Conservation (phyloP, 2,888 invertebrate species). For the Agelastica alni region DNA sequence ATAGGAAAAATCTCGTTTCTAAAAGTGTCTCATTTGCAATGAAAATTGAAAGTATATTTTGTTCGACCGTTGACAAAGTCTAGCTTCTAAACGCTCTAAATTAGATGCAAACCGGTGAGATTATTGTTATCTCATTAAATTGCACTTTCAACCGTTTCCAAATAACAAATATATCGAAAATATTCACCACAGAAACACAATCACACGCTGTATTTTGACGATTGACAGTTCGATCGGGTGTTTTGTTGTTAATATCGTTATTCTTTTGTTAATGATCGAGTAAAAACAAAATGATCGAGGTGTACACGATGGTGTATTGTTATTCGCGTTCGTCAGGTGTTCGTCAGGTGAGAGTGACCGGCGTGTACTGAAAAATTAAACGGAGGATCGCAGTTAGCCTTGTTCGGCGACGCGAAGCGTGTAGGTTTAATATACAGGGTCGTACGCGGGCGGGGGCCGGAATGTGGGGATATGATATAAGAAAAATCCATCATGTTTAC, state of each 20-base stretch:
- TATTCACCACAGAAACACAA: background rate
- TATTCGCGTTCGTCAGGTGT: slow-evolving; percentile 48
- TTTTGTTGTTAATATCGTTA: background rate
- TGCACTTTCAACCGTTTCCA: slow-evolving; percentile 1
- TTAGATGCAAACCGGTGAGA: too few species aligned
- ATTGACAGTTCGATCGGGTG: slow-evolving; percentile 15
- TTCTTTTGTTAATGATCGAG: slow-evolving; percentile 6
- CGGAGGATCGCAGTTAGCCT: slow-evolving; percentile 42
- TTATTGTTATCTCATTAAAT: too few species aligned
- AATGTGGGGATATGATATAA: slow-evolving; percentile 11
- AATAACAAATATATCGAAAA: background rate
- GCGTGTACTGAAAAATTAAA: slow-evolving; percentile 46
- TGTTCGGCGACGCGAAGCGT: slow-evolving; percentile 41
- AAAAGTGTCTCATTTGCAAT: too few species aligned
- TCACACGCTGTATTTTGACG: slow-evolving; percentile 13
- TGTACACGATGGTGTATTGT: slow-evolving; percentile 29
- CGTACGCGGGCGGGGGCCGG: slow-evolving; percentile 39
- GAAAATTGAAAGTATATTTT: too few species aligned
- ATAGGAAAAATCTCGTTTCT: too few species aligned
- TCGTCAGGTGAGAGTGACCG: slow-evolving; percentile 54
- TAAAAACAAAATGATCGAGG: slow-evolving; percentile 28
- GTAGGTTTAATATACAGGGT: slow-evolving; percentile 49
- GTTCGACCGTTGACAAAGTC: too few species aligned
- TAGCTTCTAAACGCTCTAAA: too few species aligned
- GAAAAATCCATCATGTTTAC: slow-evolving; percentile 13